Percentiles rank a stretch among this genome's conserved stretches.
Conservation (phyloP, 2,888 invertebrate species). For the Euplexia lucipara region DNA sequence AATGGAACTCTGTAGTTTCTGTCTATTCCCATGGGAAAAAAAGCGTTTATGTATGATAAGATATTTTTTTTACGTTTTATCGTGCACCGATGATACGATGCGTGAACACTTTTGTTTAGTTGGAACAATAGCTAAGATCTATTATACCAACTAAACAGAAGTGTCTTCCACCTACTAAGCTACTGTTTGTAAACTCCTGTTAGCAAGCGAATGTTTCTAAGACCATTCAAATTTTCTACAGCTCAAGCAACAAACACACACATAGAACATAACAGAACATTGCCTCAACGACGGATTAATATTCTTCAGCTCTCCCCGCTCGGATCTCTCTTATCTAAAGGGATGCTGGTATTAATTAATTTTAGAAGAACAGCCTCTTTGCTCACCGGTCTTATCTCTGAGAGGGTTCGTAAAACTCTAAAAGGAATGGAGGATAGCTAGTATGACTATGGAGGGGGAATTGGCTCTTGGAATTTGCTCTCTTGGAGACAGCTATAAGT, state of each 20-base stretch:
- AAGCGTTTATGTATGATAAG: too few relatives aligned
- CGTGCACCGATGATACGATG: too few relatives aligned
- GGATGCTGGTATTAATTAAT: constrained; percentile 61
- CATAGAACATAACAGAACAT: constrained; percentile 16
- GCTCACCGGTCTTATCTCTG: constrained; percentile 38
- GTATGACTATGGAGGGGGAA: not conserved
- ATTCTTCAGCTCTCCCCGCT: constrained; percentile 47
- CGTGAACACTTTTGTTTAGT: too few relatives aligned
- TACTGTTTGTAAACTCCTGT: too few relatives aligned
- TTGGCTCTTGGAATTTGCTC: too few relatives aligned
- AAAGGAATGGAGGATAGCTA: constrained; percentile 1
- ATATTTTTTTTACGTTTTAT: too few relatives aligned
- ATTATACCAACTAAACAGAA: too few relatives aligned
- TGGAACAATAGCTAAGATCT: too few relatives aligned
- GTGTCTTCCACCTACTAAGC: too few relatives aligned
- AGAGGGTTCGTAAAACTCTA: constrained; percentile 35
- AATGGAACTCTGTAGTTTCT: too few relatives aligned
- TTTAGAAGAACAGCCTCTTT: constrained; percentile 51
- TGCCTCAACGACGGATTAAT: constrained; percentile 49
- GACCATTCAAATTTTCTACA: not conserved
- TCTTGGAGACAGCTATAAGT: too few relatives aligned
- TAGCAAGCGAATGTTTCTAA: not conserved
- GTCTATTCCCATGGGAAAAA: too few relatives aligned
- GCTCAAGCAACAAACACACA: constrained; percentile 38
- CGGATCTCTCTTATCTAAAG: constrained; percentile 40